A percentile compares a stretch with the other conserved stretches of the same genome.
Evolutionary conservation across 2,113 vertebrate genomes (phyloP).

Genomic region (Ptychochromis oligacanthus): DNA sequence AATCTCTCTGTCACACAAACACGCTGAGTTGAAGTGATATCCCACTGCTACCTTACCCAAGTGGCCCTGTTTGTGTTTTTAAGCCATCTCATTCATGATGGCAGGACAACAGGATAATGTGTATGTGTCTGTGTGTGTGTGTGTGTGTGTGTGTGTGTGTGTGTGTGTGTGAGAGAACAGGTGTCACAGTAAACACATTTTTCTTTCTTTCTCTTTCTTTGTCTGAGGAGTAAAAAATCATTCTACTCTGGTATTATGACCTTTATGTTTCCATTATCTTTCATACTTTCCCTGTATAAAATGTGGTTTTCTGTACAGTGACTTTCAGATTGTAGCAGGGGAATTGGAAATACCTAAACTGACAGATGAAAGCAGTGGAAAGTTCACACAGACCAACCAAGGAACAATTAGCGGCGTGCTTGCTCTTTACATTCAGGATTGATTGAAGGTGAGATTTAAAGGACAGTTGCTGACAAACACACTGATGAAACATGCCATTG

Average conservation of each 20-base stretch:
- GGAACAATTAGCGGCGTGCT: constrained; percentile 4
- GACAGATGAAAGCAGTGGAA: background rate
- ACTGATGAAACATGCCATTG: background rate
- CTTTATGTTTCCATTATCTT: background rate
- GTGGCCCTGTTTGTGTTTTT: constrained; percentile 23
- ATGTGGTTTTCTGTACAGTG: background rate
- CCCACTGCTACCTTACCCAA: constrained; percentile 1
- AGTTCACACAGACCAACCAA: background rate
- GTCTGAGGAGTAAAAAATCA: background rate
- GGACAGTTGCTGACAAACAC: constrained; percentile 3
- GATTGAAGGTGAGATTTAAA: background rate
- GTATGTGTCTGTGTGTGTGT: constrained; percentile 1
- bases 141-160: background rate
- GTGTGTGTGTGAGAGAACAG: constrained; percentile 26
- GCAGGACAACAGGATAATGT: background rate
- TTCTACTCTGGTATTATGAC: background rate
- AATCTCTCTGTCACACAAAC: background rate
- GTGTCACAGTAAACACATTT: constrained; percentile 30
- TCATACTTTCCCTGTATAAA: background rate
- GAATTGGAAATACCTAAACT: background rate
- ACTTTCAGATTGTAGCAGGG: background rate
- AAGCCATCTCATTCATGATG: constrained; percentile 21
- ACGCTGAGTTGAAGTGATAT: background rate
- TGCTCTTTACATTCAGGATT: constrained; percentile 27
- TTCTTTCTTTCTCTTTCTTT: background rate